phyloP scores from a whole-genome alignment of 2,888 invertebrate genomes.

The Coremacera marginata region DNA sequence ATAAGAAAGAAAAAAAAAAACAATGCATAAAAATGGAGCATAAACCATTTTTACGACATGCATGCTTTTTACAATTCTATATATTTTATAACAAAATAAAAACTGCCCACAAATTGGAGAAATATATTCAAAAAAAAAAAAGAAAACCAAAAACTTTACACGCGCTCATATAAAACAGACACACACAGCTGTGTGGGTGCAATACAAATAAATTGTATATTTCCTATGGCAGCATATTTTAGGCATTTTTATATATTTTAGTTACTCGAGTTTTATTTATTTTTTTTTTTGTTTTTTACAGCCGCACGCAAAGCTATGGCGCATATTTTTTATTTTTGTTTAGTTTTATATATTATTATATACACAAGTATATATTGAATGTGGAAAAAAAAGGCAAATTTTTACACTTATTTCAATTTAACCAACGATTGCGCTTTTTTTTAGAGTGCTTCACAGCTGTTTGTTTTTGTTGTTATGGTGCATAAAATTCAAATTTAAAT shows the following conservation, averaged over 20 bases:
- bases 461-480: background rate
- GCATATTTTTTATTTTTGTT: constrained; percentile 10
- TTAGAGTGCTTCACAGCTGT: background rate
- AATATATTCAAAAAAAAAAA: background rate
- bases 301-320: background rate
- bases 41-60: background rate
- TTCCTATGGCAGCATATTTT: constrained; percentile 16
- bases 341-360: background rate
- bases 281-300: background rate
- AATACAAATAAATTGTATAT: constrained; percentile 1
- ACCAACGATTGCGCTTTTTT: background rate
- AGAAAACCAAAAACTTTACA: background rate
- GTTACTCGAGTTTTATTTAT: background rate
- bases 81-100: constrained; percentile 18
- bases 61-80: constrained; percentile 19
- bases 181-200: background rate
- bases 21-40: background rate
- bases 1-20: constrained; percentile 30
- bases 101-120: constrained; percentile 31
- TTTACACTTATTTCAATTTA: constrained; percentile 1
- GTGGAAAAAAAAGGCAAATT: background rate
- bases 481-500: constrained; percentile 31
- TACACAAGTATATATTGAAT: background rate
- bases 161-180: background rate
- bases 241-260: constrained; percentile 25